A percentile compares a stretch with the other conserved stretches of the same genome.
These are phyloP conservation scores for Galeopsomyia nigrocyanea DNA, from an alignment of 2,888 invertebrate genomes.

Conservation along the genomic window DNA sequence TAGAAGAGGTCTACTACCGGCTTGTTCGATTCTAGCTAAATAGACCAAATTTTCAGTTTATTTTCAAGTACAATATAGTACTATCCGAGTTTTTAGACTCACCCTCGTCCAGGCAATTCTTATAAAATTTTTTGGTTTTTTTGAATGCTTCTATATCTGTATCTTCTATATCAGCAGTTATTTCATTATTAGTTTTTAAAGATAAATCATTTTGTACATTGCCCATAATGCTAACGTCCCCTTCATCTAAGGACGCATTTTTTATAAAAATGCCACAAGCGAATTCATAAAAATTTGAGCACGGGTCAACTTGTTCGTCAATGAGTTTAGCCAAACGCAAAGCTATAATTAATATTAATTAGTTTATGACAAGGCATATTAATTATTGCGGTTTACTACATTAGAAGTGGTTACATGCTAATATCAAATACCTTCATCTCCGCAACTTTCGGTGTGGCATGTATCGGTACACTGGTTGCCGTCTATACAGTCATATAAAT, in stretches of 20 bases:
- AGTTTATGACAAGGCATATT: too few species aligned
- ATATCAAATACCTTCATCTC: too few species aligned
- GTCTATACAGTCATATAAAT: too few species aligned
- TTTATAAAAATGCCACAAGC: constrained; percentile 32
- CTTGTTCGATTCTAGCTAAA: constrained; percentile 81
- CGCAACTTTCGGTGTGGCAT: too few species aligned
- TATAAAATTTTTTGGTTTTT: background rate
- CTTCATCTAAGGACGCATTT: constrained; percentile 1
- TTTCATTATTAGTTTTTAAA: constrained; percentile 51
- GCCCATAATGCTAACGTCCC: background rate
- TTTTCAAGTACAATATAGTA: too few species aligned
- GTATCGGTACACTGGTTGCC: too few species aligned
- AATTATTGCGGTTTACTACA: too few species aligned
- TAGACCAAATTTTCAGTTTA: constrained; percentile 22
- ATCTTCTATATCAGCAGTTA: too few species aligned
- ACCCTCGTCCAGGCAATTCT: constrained; percentile 3
- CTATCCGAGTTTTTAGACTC: background rate
- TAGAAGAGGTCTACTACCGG: constrained; percentile 80
- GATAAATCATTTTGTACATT: background rate
- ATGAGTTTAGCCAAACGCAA: constrained; percentile 18
- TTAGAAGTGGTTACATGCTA: too few species aligned
- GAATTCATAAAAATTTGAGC: constrained; percentile 38
- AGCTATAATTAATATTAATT: constrained; percentile 20
- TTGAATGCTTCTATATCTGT: too few species aligned
- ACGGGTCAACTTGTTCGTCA: constrained; percentile 24